These are phyloP conservation scores for Aethes cnicana DNA, from an alignment of 2,888 invertebrate genomes.

Conservation along the genomic window DNA sequence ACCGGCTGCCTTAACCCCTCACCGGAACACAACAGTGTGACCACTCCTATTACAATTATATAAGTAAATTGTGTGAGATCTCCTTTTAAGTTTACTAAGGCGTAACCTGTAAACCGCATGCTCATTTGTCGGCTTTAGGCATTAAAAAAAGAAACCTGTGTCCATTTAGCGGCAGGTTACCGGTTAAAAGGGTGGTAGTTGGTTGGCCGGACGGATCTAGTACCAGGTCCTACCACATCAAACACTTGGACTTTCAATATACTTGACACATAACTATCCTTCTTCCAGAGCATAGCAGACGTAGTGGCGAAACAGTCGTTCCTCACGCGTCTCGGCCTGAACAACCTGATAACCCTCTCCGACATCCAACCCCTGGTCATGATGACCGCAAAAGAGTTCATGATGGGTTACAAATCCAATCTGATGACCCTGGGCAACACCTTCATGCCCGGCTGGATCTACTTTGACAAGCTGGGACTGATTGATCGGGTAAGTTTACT, in stretches of 20 bases:
- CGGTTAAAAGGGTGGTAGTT: no score
- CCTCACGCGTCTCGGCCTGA: conserved; percentile 86
- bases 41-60: no score
- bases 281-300: conserved; percentile 90
- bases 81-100: no score
- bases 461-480: conserved; percentile 92
- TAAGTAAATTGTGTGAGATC: no score
- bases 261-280: conserved; percentile 8
- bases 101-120: no score
- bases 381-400: conserved; percentile 93
- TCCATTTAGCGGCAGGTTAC: no score
- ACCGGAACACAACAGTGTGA: no score
- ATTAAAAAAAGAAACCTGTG: no score
- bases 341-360: conserved; percentile 86
- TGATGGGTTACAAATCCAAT: conserved; percentile 93
- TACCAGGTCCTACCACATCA: no score
- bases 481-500: conserved; percentile 89
- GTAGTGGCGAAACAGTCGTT: conserved; percentile 86
- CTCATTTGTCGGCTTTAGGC: no score
- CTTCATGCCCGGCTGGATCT: conserved; percentile 91
- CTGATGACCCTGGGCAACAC: conserved; percentile 92
- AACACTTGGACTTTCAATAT: not conserved
- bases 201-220: no score
- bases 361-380: conserved; percentile 86
- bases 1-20: no score